A percentile compares a stretch with the other conserved stretches of the same genome.
phyloP scores from a whole-genome alignment of 2,797 vertebrate species.

The Gambelia wislizenii region DNA sequence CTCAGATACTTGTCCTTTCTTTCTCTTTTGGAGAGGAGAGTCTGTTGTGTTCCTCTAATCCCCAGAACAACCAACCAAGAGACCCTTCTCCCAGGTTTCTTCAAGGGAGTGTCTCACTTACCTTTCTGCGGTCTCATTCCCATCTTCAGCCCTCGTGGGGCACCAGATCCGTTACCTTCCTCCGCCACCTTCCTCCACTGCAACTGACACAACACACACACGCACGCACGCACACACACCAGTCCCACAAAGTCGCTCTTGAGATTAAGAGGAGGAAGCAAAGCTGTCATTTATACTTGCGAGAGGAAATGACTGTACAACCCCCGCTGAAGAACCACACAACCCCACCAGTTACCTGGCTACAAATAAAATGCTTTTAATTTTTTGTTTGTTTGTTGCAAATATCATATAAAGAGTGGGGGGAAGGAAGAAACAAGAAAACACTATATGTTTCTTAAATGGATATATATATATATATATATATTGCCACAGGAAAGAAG shows the following conservation, averaged over 20 bases:
- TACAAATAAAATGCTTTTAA: not conserved
- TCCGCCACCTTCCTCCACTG: conserved; percentile 40
- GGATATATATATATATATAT: no score
- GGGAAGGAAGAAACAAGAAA: no score
- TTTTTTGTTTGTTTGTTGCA: no score
- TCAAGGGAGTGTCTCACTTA: not conserved
- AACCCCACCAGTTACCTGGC: not conserved
- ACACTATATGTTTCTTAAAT: no score
- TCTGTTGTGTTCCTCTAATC: not conserved
- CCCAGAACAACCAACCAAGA: not conserved
- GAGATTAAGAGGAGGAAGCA: conserved; percentile 1
- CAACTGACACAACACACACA: not conserved
- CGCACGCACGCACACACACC: no score
- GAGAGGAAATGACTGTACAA: not conserved
- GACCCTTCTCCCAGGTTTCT: no score
- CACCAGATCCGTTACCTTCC: not conserved
- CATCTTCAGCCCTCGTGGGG: conserved; percentile 35
- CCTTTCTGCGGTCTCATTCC: conserved; percentile 33
- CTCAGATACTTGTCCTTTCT: not conserved
- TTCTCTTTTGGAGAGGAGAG: not conserved
- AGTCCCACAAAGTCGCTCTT: not conserved
- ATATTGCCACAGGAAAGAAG: no score
- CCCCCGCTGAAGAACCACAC: not conserved
- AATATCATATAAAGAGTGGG: no score
- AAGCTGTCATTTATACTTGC: not conserved